A percentile compares a stretch with the other conserved stretches of the same genome.
These are phyloP conservation scores for Acanthosepion esculentum DNA, from an alignment of 2,888 invertebrate genomes.

Conservation along the genomic window DNA sequence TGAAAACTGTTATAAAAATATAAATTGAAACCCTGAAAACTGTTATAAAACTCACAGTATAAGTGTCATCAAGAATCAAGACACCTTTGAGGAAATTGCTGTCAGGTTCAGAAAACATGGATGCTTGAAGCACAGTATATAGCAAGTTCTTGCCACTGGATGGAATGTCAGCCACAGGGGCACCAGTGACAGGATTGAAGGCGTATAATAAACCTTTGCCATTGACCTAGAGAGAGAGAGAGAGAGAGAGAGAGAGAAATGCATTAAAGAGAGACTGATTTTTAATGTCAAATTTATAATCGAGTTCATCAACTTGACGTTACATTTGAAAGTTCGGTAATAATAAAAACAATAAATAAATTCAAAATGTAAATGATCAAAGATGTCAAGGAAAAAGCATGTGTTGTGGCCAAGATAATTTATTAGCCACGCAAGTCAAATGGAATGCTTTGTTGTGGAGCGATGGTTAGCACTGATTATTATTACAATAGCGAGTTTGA, in stretches of 20 bases:
- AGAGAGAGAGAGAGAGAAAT: neutral
- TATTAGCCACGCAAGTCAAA: too few species aligned
- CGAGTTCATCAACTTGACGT: too few species aligned
- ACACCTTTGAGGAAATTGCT: constrained; percentile 85
- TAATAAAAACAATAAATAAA: too few species aligned
- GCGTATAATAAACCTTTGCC: constrained; percentile 79
- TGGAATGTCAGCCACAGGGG: constrained; percentile 67
- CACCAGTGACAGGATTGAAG: constrained; percentile 94
- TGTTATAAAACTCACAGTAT: neutral
- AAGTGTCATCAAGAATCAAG: constrained; percentile 79
- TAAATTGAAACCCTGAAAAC: neutral
- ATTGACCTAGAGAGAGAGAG: constrained; percentile 55
- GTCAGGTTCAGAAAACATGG: constrained; percentile 81
- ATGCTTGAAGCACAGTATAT: constrained; percentile 84
- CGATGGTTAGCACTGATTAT: neutral
- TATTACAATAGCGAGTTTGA: too few species aligned
- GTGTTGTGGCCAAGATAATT: too few species aligned
- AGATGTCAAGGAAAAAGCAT: too few species aligned
- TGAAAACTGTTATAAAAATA: constrained; percentile 52
- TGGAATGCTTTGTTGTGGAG: too few species aligned
- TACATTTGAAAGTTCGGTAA: too few species aligned
- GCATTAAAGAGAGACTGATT: too few species aligned
- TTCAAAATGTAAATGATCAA: too few species aligned
- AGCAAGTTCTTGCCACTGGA: constrained; percentile 62
- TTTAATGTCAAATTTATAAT: too few species aligned